Evolutionary conservation across 2,888 invertebrate genomes (phyloP), one percentile per base, ranked within the genome.

Genomic region (Calameuta idolon): DNA sequence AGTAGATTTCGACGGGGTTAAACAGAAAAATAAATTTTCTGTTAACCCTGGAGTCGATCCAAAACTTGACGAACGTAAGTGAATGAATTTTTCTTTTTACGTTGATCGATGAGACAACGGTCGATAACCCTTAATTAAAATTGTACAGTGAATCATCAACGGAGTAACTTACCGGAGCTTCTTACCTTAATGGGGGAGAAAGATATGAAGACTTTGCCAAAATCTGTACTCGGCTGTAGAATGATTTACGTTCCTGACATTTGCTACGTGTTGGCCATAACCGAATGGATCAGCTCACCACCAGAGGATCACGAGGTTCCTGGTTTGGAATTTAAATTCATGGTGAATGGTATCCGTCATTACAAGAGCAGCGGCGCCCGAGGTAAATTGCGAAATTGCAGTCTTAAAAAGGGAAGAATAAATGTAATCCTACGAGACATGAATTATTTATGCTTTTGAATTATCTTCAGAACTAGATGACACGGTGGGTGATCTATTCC

Each of bases 201-300:
- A 81, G 96, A 97, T 84, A 92, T 96, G 82, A 80, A 85, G 23
- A 93, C 94, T 37, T 92, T 97, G 55, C 95, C 96, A 1, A 91
- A 93, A 3, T 95, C 94, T 89, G 93, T 97, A 69, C 92, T 93
- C 35, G 94, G 94, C 84, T 96, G 95, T 87, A 93, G 93, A 30
- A 94, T 96, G 91, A 90, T 95, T 76, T 96, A 95, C 89, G 93
- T 96, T 87, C 96, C 96, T 0, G 95, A 96, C 90, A 93, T 96
- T 81, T 96, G 97, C 0, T 97, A 96, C 91, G 92, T 97, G 81
- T 92, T 98, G 15, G 95, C 95, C 0, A 94, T 97, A n/a, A 95
- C 94, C 76, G 93, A 94, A 80, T 95, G 95, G 94, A 93, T 92
- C 1, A 92, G 84, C 0, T 81, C 83, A 23, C 83, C 86, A 9